A percentile compares a stretch with the other conserved stretches of the same genome.
Evolutionary conservation across 2,888 invertebrate species (phyloP).

Genomic region (Sminthurinus aureus): DNA sequence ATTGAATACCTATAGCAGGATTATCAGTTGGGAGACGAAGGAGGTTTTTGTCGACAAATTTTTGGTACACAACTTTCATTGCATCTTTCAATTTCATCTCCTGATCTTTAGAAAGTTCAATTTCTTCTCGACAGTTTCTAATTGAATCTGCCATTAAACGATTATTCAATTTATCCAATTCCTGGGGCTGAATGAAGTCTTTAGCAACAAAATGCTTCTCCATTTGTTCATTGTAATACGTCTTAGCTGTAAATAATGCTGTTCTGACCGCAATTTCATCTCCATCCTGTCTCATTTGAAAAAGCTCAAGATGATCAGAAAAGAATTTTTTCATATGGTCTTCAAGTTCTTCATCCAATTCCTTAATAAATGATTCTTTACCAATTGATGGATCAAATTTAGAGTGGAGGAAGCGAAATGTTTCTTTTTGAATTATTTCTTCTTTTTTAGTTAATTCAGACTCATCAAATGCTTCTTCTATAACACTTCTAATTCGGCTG

Average conservation of each 20-base stretch:
- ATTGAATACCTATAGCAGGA: constrained; percentile 48
- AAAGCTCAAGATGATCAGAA: background rate
- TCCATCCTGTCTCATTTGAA: background rate
- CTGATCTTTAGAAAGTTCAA: constrained; percentile 10
- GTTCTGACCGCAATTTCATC: background rate
- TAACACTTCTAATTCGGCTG: background rate
- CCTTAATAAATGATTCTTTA: background rate
- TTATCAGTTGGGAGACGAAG: background rate
- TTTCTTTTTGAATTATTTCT: too few relatives aligned
- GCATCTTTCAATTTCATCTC: constrained; percentile 24
- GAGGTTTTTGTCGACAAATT: constrained; percentile 10
- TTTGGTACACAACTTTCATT: constrained; percentile 10
- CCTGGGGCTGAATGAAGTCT: background rate
- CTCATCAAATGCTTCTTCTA: background rate
- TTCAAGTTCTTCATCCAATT: background rate
- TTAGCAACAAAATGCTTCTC: constrained; percentile 4
- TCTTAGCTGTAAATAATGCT: background rate
- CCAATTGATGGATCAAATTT: background rate
- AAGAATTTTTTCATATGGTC: background rate
- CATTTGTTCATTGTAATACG: constrained; percentile 31
- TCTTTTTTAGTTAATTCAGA: background rate
- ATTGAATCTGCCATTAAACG: background rate
- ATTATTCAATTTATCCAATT: background rate
- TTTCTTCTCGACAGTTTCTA: constrained; percentile 5
- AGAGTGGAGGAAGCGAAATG: too few relatives aligned